Evolutionary conservation across 2,113 vertebrate species (phyloP).

Genomic region (Antidorcas marsupialis): DNA sequence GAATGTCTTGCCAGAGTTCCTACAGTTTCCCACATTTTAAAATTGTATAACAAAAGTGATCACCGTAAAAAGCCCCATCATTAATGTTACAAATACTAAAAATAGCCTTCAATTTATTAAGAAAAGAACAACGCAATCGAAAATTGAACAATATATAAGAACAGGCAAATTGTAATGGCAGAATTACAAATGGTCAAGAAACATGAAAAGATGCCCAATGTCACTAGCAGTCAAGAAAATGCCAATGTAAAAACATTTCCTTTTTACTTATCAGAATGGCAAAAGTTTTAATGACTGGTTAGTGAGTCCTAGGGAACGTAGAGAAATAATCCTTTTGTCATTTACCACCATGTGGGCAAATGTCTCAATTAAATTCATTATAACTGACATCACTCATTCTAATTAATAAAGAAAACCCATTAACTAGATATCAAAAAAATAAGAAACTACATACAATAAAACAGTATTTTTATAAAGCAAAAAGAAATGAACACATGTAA

Average conservation of each 20-base stretch:
- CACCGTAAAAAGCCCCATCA: not conserved
- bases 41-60: not conserved
- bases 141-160: not conserved
- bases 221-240: not conserved
- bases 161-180: not conserved
- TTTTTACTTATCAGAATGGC: not conserved
- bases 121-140: not conserved
- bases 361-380: not conserved
- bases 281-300: not conserved
- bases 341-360: not conserved
- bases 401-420: not conserved
- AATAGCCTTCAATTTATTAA: not conserved
- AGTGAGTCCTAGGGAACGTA: not conserved
- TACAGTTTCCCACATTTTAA: not conserved
- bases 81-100: not conserved
- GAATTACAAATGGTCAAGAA: not conserved
- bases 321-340: not conserved
- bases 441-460: not conserved
- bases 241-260: not conserved
- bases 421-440: not conserved
- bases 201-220: not conserved
- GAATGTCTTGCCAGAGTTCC: not conserved
- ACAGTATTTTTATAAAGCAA: not conserved
- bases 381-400: not conserved
- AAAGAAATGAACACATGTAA: not conserved